phyloP scores from a whole-genome alignment of 2,888 invertebrate genomes.

The Xanthorhoe designata region DNA sequence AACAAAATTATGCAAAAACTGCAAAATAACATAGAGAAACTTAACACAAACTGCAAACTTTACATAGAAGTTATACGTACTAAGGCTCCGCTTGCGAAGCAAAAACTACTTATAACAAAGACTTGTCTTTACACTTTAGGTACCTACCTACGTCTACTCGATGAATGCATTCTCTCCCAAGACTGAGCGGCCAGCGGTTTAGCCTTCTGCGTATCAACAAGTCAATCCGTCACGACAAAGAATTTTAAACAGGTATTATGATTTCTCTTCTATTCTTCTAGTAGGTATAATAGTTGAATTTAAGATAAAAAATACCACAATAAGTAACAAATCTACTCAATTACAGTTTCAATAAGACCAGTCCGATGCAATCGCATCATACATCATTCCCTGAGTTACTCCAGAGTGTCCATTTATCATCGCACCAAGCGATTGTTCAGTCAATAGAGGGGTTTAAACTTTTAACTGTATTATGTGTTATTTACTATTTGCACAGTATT shows the following conservation, averaged over 20 bases:
- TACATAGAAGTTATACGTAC: slow-evolving; percentile 16
- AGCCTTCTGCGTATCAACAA: too few species aligned
- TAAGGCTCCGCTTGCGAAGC: not conserved
- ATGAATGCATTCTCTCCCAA: too few species aligned
- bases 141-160: too few species aligned
- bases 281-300: too few species aligned
- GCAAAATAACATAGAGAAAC: slow-evolving; percentile 14
- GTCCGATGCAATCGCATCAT: slow-evolving; percentile 36
- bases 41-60: slow-evolving; percentile 6
- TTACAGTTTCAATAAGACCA: slow-evolving; percentile 13
- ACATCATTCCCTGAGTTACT: slow-evolving; percentile 36
- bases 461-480: slow-evolving; percentile 77
- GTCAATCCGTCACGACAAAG: too few species aligned
- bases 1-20: slow-evolving; percentile 8
- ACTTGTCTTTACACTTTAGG: not conserved
- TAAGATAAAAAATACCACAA: slow-evolving; percentile 9
- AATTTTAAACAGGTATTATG: too few species aligned
- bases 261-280: too few species aligned
- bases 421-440: slow-evolving; percentile 67
- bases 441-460: slow-evolving; percentile 80
- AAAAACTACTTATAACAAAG: not conserved
- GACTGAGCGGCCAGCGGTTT: too few species aligned
- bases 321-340: slow-evolving; percentile 18
- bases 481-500: slow-evolving; percentile 67
- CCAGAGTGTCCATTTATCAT: slow-evolving; percentile 68